These are phyloP conservation scores for Pterocles gutturalis DNA, from an alignment of 2,113 vertebrate species.

Conservation along the genomic window DNA sequence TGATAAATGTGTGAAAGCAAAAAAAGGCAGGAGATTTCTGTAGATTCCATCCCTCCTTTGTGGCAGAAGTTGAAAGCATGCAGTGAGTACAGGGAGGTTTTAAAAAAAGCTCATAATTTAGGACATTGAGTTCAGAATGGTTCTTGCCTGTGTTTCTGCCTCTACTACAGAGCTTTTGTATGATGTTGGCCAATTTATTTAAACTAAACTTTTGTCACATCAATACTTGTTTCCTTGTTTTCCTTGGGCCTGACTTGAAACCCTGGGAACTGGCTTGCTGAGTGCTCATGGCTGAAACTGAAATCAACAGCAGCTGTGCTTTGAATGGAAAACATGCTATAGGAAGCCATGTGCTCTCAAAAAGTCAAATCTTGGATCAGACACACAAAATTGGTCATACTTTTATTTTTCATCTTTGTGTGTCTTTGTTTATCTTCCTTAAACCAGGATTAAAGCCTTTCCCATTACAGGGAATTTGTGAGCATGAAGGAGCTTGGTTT, in stretches of 20 bases:
- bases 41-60: neutral
- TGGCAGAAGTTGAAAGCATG: neutral
- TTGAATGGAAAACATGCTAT: neutral
- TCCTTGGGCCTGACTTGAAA: neutral
- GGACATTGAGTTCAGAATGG: neutral
- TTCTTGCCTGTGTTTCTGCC: neutral
- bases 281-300: neutral
- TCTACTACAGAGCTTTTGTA: neutral
- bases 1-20: neutral
- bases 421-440: neutral
- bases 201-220: neutral
- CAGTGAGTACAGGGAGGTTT: neutral
- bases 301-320: slow-evolving; percentile 1
- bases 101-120: neutral
- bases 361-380: neutral
- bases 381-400: neutral
- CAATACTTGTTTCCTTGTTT: neutral
- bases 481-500: neutral
- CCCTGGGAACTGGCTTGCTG: neutral
- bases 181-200: neutral
- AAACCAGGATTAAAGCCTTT: neutral
- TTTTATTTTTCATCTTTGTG: neutral
- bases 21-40: neutral
- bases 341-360: neutral
- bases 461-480: neutral